Percentiles rank a stretch among this genome's conserved stretches.
Conservation (phyloP, 2,888 invertebrate genomes). For the Temnothorax unifasciatus region DNA sequence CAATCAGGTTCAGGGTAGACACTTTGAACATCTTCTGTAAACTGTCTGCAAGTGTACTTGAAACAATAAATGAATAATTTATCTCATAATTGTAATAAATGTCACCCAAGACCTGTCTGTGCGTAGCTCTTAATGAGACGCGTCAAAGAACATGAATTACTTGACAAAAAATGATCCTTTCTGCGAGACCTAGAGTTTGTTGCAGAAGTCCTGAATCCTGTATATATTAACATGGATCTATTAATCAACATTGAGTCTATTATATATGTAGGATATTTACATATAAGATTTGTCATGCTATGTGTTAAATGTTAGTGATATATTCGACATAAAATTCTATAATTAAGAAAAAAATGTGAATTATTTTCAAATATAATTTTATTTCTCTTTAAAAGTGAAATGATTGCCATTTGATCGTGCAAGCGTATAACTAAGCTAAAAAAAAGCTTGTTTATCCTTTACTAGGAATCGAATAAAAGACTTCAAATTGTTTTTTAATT, state of each 20-base stretch:
- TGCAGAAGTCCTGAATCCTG: too few relatives aligned
- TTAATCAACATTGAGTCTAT: not conserved
- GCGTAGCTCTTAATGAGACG: too few relatives aligned
- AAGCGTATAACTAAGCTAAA: not conserved
- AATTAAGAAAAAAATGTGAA: not conserved
- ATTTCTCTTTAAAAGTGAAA: not conserved
- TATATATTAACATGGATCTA: not conserved
- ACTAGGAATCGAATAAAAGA: not conserved
- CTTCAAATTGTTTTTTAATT: conserved; percentile 9
- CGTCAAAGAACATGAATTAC: too few relatives aligned
- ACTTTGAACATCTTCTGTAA: too few relatives aligned
- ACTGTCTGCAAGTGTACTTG: too few relatives aligned
- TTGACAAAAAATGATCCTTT: too few relatives aligned
- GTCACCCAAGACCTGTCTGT: too few relatives aligned
- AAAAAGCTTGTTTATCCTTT: not conserved
- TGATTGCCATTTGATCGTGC: not conserved
- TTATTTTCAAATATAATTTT: not conserved
- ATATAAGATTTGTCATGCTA: not conserved
- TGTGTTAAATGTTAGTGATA: not conserved
- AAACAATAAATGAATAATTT: too few relatives aligned
- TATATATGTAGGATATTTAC: not conserved
- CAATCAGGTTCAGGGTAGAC: too few relatives aligned
- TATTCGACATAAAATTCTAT: not conserved
- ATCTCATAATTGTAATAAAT: too few relatives aligned
- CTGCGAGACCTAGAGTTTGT: too few relatives aligned